phyloP scores from a whole-genome alignment of 2,113 vertebrate genomes.

The Pipa parva region DNA sequence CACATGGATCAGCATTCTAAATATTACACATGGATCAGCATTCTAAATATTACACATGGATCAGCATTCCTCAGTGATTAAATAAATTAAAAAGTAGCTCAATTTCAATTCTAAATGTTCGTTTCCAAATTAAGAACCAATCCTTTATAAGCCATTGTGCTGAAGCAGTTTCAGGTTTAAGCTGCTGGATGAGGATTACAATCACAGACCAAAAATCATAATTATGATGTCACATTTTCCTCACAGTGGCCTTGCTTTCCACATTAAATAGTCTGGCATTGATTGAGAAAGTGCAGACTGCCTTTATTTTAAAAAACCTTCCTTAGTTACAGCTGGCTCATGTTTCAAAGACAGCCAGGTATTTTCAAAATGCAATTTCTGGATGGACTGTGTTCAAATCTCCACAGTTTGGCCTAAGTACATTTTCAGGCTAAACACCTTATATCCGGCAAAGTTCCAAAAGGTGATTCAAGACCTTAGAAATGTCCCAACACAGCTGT shows the following conservation, averaged over 20 bases:
- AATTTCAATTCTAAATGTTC: conserved; percentile 4
- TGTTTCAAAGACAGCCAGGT: conserved; percentile 28
- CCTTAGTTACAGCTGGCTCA: conserved; percentile 16
- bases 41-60: no score
- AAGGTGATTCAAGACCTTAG: conserved; percentile 12
- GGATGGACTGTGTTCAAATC: conserved; percentile 18
- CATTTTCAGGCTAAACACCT: conserved; percentile 17
- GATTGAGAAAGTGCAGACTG: conserved; percentile 18
- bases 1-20: no score
- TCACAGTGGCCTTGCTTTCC: conserved; percentile 1
- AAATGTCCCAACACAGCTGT: conserved; percentile 27
- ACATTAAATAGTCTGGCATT: conserved; percentile 12
- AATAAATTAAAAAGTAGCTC: conserved; percentile 13
- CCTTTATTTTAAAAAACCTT: conserved; percentile 16
- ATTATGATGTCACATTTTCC: conserved; percentile 10
- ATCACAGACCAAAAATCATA: background rate
- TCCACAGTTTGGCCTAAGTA: conserved; percentile 14
- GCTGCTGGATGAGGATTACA: background rate
- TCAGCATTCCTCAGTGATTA: no score
- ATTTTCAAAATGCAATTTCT: background rate
- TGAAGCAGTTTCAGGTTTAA: background rate
- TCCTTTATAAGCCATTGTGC: background rate
- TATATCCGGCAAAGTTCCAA: conserved; percentile 10
- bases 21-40: no score
- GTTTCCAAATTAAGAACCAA: no score